Conservation (phyloP, 2,888 invertebrate species). For the Rugalucina vietnamica region DNA sequence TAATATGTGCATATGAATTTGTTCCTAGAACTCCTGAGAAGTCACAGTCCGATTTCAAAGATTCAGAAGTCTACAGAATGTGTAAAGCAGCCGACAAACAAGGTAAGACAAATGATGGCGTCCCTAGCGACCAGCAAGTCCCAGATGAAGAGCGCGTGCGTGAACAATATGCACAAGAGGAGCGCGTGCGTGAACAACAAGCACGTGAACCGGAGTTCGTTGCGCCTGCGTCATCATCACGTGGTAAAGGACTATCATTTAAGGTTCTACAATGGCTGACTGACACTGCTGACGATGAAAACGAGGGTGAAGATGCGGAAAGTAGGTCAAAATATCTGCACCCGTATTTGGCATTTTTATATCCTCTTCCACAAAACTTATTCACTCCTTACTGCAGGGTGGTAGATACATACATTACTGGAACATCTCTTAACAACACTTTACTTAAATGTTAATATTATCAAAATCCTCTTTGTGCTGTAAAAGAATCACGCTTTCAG, state of each 20-base stretch:
- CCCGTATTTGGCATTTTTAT: not conserved
- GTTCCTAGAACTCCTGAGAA: constrained; percentile 63
- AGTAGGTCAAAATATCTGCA: constrained; percentile 47
- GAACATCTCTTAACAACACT: no score
- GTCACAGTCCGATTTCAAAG: constrained; percentile 71
- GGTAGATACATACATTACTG: no score
- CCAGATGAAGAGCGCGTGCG: constrained; percentile 15
- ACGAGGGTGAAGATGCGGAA: constrained; percentile 40
- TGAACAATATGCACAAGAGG: not conserved
- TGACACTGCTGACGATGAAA: constrained; percentile 70
- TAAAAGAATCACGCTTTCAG: no score
- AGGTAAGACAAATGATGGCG: constrained; percentile 61
- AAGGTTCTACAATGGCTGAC: constrained; percentile 79
- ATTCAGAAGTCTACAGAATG: constrained; percentile 79
- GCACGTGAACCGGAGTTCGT: not conserved
- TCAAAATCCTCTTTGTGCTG: no score
- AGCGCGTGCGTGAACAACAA: constrained; percentile 43
- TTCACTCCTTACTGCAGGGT: no score
- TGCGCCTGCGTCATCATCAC: constrained; percentile 47
- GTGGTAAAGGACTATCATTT: constrained; percentile 77
- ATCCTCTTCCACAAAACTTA: not conserved
- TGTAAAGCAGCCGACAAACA: constrained; percentile 78
- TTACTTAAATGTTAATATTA: no score
- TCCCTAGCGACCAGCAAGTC: not conserved
- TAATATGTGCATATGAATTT: no score